Evolutionary conservation across 64 coral and sea anemone genomes (phyloP).

Genomic region (Stichodactyla mertensii): DNA sequence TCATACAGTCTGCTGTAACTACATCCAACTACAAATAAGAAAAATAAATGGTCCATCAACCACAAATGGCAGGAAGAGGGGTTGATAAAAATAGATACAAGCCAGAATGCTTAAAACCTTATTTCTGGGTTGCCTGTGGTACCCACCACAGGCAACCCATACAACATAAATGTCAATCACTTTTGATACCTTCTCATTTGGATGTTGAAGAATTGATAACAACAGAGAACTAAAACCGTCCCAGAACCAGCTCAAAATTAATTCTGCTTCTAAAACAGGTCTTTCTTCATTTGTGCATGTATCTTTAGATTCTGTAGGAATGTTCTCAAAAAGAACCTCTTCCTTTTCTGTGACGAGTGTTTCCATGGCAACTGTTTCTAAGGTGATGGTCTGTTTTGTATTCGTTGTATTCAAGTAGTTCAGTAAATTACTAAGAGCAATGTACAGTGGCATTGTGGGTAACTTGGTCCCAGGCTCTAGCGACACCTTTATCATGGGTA

Average conservation of each 20-base stretch:
- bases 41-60: not conserved
- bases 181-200: constrained; percentile 7
- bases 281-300: too few relatives aligned
- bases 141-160: not conserved
- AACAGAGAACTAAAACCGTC: constrained; percentile 51
- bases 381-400: not conserved
- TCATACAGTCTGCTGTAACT: constrained; percentile 22
- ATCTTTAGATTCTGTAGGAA: constrained; percentile 15
- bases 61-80: not conserved
- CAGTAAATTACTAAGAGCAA: constrained; percentile 35
- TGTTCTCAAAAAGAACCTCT: not conserved
- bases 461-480: constrained; percentile 46
- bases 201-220: constrained; percentile 35
- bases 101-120: too few relatives aligned
- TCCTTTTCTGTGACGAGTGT: not conserved
- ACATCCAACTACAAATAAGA: constrained; percentile 32
- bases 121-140: not conserved
- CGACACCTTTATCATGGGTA: constrained; percentile 43
- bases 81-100: not conserved
- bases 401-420: not conserved
- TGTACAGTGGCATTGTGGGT: constrained; percentile 29
- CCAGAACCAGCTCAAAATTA: constrained; percentile 64
- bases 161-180: not conserved
- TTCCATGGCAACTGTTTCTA: not conserved
- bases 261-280: constrained; percentile 2